phyloP scores from a whole-genome alignment of 2,888 invertebrate genomes.

The Volucella bombylans region DNA sequence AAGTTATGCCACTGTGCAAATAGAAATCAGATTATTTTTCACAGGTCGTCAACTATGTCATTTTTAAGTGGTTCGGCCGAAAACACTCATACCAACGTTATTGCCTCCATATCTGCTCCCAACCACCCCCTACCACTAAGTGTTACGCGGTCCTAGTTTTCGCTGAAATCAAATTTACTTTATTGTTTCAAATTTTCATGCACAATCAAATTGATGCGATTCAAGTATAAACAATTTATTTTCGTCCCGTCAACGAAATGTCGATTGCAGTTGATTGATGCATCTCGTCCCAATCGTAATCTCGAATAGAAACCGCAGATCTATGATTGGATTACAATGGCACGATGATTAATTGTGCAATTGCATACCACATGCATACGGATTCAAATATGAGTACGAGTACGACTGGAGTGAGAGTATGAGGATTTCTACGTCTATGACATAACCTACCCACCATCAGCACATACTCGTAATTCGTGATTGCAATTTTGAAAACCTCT shows the following conservation, averaged over 20 bases:
- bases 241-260: slow-evolving; percentile 45
- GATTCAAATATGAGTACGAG: slow-evolving; percentile 5
- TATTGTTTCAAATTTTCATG: slow-evolving; percentile 5
- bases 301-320: slow-evolving; percentile 64
- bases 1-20: too few relatives aligned
- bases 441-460: slow-evolving; percentile 12
- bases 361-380: slow-evolving; percentile 58
- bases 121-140: too few relatives aligned
- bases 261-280: slow-evolving; percentile 65
- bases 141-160: too few relatives aligned
- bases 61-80: too few relatives aligned
- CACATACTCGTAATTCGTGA: not conserved
- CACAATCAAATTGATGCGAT: slow-evolving; percentile 16
- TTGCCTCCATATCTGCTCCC: too few relatives aligned
- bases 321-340: slow-evolving; percentile 70
- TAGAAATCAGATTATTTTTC: too few relatives aligned
- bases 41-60: too few relatives aligned
- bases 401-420: too few relatives aligned
- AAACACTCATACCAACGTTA: too few relatives aligned
- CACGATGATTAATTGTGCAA: slow-evolving; percentile 68
- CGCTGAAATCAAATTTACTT: too few relatives aligned
- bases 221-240: slow-evolving; percentile 38
- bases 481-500: not conserved
- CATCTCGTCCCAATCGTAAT: slow-evolving; percentile 43
- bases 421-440: not conserved